phyloP scores from a whole-genome alignment of 2,888 invertebrate species.

The Platycheirus albimanus region DNA sequence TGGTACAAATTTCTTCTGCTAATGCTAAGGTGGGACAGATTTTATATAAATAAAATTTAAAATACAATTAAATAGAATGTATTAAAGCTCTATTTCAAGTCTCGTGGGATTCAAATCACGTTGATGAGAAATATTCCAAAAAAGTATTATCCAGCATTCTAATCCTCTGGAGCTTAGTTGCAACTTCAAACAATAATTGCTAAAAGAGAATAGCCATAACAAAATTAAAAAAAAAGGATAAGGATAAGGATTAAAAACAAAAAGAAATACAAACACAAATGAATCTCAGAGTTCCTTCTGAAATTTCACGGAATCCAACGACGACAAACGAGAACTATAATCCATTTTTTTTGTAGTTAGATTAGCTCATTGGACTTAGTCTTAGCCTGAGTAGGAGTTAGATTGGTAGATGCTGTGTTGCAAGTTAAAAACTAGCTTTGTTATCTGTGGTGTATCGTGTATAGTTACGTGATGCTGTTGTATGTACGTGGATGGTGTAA shows the following conservation, averaged over 20 bases:
- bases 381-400: neutral
- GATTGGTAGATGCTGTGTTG: neutral
- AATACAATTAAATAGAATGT: neutral
- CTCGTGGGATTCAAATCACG: neutral
- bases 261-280: constrained; percentile 3
- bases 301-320: constrained; percentile 8
- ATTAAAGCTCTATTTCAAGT: neutral
- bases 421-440: neutral
- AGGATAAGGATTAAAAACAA: neutral
- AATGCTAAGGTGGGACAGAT: too few species aligned
- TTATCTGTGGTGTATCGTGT: constrained; percentile 6
- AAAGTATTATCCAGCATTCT: constrained; percentile 20
- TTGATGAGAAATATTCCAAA: neutral
- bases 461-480: constrained; percentile 9
- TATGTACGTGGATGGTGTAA: too few species aligned
- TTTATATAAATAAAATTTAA: neutral
- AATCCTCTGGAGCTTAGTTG: constrained; percentile 31
- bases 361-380: constrained; percentile 32
- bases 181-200: constrained; percentile 50
- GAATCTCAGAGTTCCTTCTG: constrained; percentile 26
- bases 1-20: too few species aligned
- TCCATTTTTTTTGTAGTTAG: constrained; percentile 33
- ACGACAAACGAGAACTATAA: constrained; percentile 23
- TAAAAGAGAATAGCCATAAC: constrained; percentile 30
- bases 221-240: neutral